Evolutionary conservation across 37 sponge, comb jelly and placozoan species (phyloP).

Genomic region (Aplysina aerophoba): DNA sequence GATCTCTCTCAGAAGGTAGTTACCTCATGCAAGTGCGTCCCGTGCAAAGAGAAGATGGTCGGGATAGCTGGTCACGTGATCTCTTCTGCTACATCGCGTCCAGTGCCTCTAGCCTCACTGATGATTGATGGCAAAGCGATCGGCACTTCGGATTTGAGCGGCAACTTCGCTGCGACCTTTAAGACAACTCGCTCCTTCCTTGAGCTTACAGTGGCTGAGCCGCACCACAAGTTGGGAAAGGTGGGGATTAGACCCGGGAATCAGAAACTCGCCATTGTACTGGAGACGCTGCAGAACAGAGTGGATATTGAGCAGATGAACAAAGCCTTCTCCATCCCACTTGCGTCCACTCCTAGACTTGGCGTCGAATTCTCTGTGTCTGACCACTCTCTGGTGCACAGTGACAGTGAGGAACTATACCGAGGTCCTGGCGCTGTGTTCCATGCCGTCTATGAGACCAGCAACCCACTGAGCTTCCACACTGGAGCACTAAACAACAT

Average conservation of each 20-base stretch:
- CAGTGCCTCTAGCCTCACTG: neutral
- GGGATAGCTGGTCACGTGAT: neutral
- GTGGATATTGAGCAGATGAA: neutral
- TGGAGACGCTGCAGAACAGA: conserved; percentile 2
- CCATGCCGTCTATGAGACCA: conserved; percentile 1
- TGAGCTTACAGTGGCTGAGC: neutral
- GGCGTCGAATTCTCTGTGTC: neutral
- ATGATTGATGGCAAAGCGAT: neutral
- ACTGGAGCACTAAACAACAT: conserved; percentile 22
- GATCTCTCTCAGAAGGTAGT: conserved; percentile 13
- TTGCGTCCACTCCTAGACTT: neutral
- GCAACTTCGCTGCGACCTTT: neutral
- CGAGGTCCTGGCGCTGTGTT: conserved; percentile 3
- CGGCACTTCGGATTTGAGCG: neutral
- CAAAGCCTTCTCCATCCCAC: neutral
- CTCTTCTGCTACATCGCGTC: neutral
- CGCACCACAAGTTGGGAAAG: neutral
- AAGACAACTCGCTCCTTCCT: neutral
- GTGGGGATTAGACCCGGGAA: neutral
- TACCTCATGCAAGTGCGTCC: neutral
- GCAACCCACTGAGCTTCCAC: neutral
- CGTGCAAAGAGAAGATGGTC: neutral
- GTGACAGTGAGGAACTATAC: neutral
- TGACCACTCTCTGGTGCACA: neutral
- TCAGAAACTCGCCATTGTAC: neutral